Conservation (phyloP, 2,113 vertebrate genomes). For the Dolichallabes microphthalmus region DNA sequence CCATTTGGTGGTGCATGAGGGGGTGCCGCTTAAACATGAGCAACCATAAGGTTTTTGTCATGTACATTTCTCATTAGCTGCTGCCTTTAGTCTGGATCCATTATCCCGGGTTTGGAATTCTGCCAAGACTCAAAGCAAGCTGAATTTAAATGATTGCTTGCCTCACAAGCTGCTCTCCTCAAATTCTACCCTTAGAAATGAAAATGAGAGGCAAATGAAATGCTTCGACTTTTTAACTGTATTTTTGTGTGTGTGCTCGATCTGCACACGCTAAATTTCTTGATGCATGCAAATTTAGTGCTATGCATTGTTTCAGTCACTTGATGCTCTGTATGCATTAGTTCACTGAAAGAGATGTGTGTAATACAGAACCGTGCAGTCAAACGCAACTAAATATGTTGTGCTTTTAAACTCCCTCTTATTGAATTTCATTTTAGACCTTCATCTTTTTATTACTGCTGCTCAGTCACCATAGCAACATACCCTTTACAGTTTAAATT, state of each 20-base stretch:
- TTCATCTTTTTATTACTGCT: conserved; percentile 78
- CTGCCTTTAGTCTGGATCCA: conserved; percentile 61
- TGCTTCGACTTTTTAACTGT: conserved; percentile 27
- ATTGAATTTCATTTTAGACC: conserved; percentile 78
- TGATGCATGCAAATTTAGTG: neutral
- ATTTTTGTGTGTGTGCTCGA: neutral
- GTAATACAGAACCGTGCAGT: conserved; percentile 74
- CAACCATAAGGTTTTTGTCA: conserved; percentile 57
- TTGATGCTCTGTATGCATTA: conserved; percentile 16
- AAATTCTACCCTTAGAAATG: conserved; percentile 29
- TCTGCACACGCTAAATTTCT: conserved; percentile 18
- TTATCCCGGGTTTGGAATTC: conserved; percentile 58
- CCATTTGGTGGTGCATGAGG: conserved; percentile 46
- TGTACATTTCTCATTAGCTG: conserved; percentile 64
- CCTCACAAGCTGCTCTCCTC: conserved; percentile 33
- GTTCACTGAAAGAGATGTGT: conserved; percentile 59
- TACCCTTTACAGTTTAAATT: conserved; percentile 52
- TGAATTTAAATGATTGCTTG: conserved; percentile 61
- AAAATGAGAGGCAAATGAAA: conserved; percentile 30
- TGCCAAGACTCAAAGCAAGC: conserved; percentile 56
- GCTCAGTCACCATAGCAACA: conserved; percentile 84
- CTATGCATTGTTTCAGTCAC: conserved; percentile 19
- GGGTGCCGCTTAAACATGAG: conserved; percentile 46
- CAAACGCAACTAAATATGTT: conserved; percentile 64
- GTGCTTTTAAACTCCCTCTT: conserved; percentile 82